Evolutionary conservation across 2,888 invertebrate species (phyloP).

Genomic region (Willowsia nigromaculata): DNA sequence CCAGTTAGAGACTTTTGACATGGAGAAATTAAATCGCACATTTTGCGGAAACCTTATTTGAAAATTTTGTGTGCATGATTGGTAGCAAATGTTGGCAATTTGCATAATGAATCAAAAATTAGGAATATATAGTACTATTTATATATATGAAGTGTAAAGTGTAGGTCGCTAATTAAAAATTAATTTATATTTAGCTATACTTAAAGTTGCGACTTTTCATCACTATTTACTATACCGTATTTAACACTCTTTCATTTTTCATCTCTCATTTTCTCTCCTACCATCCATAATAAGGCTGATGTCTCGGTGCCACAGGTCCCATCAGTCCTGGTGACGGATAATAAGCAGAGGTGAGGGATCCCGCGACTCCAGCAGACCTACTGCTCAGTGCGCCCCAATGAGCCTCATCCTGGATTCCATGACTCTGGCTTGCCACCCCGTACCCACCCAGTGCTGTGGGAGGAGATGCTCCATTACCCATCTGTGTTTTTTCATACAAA

Average conservation of each 20-base stretch:
- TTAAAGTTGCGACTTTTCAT: not conserved
- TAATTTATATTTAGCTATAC: no score
- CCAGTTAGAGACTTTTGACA: no score
- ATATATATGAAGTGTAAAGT: no score
- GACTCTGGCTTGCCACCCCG: constrained; percentile 73
- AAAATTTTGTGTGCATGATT: no score
- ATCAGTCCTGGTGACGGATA: constrained; percentile 78
- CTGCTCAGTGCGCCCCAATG: constrained; percentile 77
- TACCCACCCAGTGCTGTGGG: constrained; percentile 74
- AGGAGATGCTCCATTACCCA: constrained; percentile 75
- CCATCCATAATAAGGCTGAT: constrained; percentile 78
- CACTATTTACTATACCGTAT: no score
- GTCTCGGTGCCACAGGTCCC: constrained; percentile 77
- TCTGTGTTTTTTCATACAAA: constrained; percentile 63
- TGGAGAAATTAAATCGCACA: no score
- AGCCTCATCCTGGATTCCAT: constrained; percentile 77
- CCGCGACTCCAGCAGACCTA: constrained; percentile 75
- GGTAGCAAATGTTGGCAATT: no score
- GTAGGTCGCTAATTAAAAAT: no score
- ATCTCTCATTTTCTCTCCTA: constrained; percentile 46
- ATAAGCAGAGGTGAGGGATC: constrained; percentile 76
- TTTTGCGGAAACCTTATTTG: no score
- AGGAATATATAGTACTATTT: no score
- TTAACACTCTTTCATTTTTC: no score
- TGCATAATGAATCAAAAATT: no score